Percentiles rank a stretch among this genome's conserved stretches.
phyloP scores from a whole-genome alignment of 2,888 invertebrate species.

The Sinodicranocentrus sp. region DNA sequence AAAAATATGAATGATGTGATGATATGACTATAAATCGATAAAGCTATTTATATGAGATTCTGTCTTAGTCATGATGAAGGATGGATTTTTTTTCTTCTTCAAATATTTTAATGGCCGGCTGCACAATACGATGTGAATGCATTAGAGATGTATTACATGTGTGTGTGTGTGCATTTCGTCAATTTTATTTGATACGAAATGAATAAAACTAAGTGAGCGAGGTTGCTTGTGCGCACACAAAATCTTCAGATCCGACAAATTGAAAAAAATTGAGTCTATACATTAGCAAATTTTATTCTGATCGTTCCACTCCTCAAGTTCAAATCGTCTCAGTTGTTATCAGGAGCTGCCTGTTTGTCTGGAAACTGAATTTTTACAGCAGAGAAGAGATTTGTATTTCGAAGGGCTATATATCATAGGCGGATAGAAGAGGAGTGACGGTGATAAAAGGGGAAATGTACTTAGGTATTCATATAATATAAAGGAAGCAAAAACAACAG shows the following conservation, averaged over 20 bases:
- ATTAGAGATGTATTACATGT: neutral
- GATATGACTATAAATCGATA: constrained; percentile 19
- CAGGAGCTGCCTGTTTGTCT: neutral
- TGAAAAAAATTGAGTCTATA: no score
- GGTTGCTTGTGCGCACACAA: no score
- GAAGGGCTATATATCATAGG: no score
- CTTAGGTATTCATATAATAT: no score
- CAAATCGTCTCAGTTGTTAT: neutral
- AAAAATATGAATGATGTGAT: constrained; percentile 4
- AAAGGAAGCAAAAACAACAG: no score
- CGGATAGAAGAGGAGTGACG: no score
- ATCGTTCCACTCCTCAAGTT: no score
- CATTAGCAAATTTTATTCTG: no score
- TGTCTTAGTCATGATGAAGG: neutral
- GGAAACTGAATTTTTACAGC: neutral
- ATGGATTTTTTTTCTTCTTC: neutral
- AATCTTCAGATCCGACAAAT: no score
- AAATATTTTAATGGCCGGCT: neutral
- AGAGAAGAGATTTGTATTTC: no score
- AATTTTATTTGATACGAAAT: neutral
- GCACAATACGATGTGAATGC: neutral
- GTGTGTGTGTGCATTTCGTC: neutral
- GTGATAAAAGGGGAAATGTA: no score
- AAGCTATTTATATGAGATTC: constrained; percentile 14
- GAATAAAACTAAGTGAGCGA: no score